phyloP scores from a whole-genome alignment of 2,113 vertebrate genomes.

The Halcyon malimbica region DNA sequence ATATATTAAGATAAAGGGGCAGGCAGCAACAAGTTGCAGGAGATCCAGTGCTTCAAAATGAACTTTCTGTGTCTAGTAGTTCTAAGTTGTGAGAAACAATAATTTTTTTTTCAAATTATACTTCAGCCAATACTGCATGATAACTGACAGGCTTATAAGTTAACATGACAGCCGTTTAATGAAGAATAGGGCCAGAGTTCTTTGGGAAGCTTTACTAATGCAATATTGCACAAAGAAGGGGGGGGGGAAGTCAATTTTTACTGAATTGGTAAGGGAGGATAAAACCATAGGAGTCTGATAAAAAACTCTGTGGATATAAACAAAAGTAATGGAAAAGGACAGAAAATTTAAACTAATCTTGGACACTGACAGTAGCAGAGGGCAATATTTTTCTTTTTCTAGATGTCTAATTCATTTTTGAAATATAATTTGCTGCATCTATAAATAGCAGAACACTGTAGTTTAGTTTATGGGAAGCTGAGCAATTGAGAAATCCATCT shows the following conservation, averaged over 20 bases:
- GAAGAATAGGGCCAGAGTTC: neutral
- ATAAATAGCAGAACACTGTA: neutral
- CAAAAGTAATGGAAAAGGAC: neutral
- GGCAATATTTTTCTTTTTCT: neutral
- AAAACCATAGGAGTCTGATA: neutral
- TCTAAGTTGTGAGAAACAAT: neutral
- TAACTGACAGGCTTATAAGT: neutral
- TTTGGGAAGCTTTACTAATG: neutral
- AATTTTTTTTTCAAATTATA: neutral
- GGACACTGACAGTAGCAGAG: neutral
- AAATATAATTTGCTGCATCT: neutral
- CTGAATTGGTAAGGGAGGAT: neutral
- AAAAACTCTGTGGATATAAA: neutral
- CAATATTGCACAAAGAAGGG: accelerated
- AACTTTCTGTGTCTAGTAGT: neutral
- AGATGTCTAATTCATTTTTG: neutral
- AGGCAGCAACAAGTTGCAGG: neutral
- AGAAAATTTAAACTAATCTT: neutral
- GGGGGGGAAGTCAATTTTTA: accelerated
- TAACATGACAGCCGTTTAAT: neutral
- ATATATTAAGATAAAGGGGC: neutral
- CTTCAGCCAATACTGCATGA: neutral
- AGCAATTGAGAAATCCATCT: neutral
- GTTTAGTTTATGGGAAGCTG: accelerated
- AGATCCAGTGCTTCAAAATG: neutral